Conservation (phyloP, 2,797 vertebrate genomes). For the Miichthys miiuy region DNA sequence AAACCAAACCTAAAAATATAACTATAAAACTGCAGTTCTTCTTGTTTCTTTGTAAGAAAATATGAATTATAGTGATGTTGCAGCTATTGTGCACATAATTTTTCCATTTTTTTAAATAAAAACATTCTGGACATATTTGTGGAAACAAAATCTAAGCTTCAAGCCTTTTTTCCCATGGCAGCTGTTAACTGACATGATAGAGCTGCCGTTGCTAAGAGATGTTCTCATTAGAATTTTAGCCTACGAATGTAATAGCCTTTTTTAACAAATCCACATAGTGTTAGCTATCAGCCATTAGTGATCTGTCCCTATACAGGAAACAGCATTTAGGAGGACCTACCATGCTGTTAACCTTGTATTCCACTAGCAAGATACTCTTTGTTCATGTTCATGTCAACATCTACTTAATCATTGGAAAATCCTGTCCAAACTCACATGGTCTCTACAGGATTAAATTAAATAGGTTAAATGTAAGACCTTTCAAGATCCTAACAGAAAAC, state of each 20-base stretch:
- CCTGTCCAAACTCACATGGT: background rate
- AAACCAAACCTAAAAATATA: slow-evolving; percentile 18
- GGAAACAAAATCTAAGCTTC: background rate
- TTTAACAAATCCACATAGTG: background rate
- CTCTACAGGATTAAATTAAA: background rate
- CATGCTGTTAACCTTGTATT: too few species aligned
- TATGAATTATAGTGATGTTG: background rate
- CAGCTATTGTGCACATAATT: background rate
- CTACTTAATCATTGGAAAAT: background rate
- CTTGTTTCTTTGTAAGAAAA: background rate
- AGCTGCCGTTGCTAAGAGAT: slow-evolving; percentile 10
- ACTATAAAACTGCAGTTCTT: background rate
- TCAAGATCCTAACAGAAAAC: background rate
- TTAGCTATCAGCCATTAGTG: background rate
- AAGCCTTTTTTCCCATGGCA: slow-evolving; percentile 4
- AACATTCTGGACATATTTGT: background rate
- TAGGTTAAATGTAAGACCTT: background rate
- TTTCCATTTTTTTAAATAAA: slow-evolving; percentile 1
- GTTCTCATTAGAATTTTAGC: background rate
- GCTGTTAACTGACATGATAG: slow-evolving; percentile 13
- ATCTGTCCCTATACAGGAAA: background rate
- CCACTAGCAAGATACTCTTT: background rate
- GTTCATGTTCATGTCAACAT: background rate
- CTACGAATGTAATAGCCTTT: background rate
- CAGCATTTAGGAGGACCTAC: background rate